A percentile compares a stretch with the other conserved stretches of the same genome.
Conservation (phyloP, 2,797 vertebrate species). For the Cossypha polioptera region DNA sequence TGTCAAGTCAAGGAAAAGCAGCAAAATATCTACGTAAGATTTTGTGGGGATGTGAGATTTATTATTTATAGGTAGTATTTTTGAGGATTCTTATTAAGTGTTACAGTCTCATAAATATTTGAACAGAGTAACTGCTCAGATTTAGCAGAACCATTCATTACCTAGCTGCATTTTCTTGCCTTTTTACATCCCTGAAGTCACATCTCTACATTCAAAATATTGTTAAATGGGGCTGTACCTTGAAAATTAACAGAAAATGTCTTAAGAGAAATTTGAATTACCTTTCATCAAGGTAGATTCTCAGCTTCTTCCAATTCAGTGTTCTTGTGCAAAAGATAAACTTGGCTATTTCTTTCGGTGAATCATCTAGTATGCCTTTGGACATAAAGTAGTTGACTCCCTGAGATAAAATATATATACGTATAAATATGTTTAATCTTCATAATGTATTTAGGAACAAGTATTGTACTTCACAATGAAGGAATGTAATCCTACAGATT, state of each 20-base stretch:
- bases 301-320: slow-evolving; percentile 98
- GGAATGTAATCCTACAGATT: slow-evolving; percentile 18
- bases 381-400: slow-evolving; percentile 97
- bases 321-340: slow-evolving; percentile 98
- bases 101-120: not conserved
- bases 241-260: not conserved
- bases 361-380: slow-evolving; percentile 92
- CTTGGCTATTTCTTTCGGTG: slow-evolving; percentile 93
- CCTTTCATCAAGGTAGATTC: slow-evolving; percentile 97
- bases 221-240: not conserved
- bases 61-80: not conserved
- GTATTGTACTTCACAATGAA: slow-evolving; percentile 4
- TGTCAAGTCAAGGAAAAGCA: not conserved
- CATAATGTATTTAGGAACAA: not conserved
- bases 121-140: not conserved
- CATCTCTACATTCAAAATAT: not conserved
- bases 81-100: not conserved
- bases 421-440: slow-evolving; percentile 45
- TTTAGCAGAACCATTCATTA: not conserved
- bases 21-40: not conserved
- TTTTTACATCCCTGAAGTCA: not conserved
- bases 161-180: not conserved
- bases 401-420: slow-evolving; percentile 73
- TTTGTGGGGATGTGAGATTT: not conserved
- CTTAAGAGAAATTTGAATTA: slow-evolving; percentile 59